These are phyloP conservation scores for Rhabdophis nuchalis DNA, from an alignment of 2,797 vertebrate genomes.

Conservation along the genomic window DNA sequence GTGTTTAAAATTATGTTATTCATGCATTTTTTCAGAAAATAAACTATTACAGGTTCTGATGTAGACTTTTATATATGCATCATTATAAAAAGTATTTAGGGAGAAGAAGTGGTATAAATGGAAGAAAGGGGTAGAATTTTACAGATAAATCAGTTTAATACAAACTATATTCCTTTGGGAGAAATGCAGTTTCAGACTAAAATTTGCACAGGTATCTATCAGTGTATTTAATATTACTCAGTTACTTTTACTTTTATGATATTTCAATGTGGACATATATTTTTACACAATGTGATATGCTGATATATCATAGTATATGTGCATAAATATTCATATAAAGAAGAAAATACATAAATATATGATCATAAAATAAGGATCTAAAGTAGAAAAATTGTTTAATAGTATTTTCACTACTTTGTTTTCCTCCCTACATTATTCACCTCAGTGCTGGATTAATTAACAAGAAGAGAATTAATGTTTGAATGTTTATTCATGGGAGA, in stretches of 20 bases:
- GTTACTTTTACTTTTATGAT: conserved; percentile 17
- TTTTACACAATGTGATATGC: conserved; percentile 20
- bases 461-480: not conserved
- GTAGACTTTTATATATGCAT: not conserved
- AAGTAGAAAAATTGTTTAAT: conserved; percentile 1
- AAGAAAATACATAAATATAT: conserved; percentile 8
- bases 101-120: not conserved
- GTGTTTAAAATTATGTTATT: conserved; percentile 26
- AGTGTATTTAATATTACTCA: conserved; percentile 8
- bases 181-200: conserved; percentile 11
- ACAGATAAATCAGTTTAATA: conserved; percentile 13
- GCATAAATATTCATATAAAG: not conserved
- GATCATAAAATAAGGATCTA: conserved; percentile 19
- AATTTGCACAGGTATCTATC: conserved; percentile 5
- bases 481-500: not conserved
- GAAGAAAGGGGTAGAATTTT: not conserved
- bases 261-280: conserved; percentile 22
- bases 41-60: conserved; percentile 20
- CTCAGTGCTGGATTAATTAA: not conserved
- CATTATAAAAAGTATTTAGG: not conserved
- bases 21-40: conserved; percentile 7
- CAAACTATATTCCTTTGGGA: conserved; percentile 3
- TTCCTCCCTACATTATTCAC: not conserved
- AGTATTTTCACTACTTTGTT: not conserved
- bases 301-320: conserved; percentile 5